Evolutionary conservation across 2,888 invertebrate species (phyloP).

Genomic region (Tiliacea aurago): DNA sequence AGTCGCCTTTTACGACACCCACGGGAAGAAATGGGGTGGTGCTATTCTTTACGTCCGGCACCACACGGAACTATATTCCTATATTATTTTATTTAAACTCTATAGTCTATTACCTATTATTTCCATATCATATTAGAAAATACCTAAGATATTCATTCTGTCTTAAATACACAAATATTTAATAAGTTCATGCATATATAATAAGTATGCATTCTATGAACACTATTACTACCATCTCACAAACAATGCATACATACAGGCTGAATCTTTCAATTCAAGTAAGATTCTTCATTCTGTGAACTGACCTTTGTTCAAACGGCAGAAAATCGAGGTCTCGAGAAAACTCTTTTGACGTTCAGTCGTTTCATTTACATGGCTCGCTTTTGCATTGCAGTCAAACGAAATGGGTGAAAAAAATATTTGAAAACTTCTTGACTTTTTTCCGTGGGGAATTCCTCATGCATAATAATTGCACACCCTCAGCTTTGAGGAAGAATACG

Average conservation of each 20-base stretch:
- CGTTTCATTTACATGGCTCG: not conserved
- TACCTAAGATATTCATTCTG: conserved; percentile 30
- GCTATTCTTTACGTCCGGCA: too few species aligned
- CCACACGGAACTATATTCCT: too few species aligned
- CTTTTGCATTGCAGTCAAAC: not conserved
- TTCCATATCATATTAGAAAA: conserved; percentile 21
- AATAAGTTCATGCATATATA: conserved; percentile 43
- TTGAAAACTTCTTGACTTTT: too few species aligned
- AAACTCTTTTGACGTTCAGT: not conserved
- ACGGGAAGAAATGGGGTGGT: too few species aligned
- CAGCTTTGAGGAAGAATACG: not conserved
- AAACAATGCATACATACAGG: conserved; percentile 22
- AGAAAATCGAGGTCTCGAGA: not conserved
- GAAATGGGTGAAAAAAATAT: not conserved
- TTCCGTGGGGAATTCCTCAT: not conserved
- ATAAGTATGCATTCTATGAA: conserved; percentile 51
- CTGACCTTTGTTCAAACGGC: conserved; percentile 3
- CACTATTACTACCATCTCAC: conserved; percentile 20
- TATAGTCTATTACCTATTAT: not conserved
- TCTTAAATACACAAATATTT: conserved; percentile 42
- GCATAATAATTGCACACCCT: not conserved
- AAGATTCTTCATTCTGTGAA: conserved; percentile 1
- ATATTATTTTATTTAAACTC: too few species aligned
- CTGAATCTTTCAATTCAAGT: not conserved
- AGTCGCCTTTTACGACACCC: too few species aligned